Evolutionary conservation across 2,888 invertebrate genomes (phyloP).

Genomic region (Nemapogon koenigi): DNA sequence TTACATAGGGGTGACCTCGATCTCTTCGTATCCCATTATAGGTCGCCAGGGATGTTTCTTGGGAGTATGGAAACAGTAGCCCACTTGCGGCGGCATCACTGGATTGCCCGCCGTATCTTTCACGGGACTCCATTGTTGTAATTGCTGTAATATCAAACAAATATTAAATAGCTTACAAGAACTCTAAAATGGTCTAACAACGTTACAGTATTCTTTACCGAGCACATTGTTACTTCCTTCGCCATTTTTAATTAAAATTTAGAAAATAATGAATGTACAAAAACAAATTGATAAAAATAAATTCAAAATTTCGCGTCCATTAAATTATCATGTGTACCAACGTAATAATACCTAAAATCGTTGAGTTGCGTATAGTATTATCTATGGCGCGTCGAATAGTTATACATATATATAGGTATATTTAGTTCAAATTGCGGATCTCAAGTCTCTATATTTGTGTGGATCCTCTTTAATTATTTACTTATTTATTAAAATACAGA

Average conservation of each 20-base stretch:
- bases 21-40: conserved; percentile 78
- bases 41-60: conserved; percentile 82
- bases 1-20: conserved; percentile 77
- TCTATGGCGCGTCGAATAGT: conserved; percentile 1
- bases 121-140: conserved; percentile 78
- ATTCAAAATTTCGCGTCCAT: conserved; percentile 5
- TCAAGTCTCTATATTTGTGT: too few relatives aligned
- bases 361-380: not conserved
- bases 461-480: too few relatives aligned
- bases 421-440: too few relatives aligned
- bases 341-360: not conserved
- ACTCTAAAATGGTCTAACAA: not conserved
- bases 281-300: not conserved
- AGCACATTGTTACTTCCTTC: conserved; percentile 55
- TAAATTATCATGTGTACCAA: not conserved
- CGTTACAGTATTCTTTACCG: too few relatives aligned
- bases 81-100: conserved; percentile 68
- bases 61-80: conserved; percentile 74
- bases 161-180: too few relatives aligned
- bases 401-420: too few relatives aligned
- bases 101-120: conserved; percentile 71
- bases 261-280: conserved; percentile 1
- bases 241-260: conserved; percentile 33
- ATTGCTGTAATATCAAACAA: conserved; percentile 68
- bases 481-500: too few relatives aligned